Evolutionary conservation across 2,888 invertebrate species (phyloP).

Genomic region (Caenorhabditis japonica): DNA sequence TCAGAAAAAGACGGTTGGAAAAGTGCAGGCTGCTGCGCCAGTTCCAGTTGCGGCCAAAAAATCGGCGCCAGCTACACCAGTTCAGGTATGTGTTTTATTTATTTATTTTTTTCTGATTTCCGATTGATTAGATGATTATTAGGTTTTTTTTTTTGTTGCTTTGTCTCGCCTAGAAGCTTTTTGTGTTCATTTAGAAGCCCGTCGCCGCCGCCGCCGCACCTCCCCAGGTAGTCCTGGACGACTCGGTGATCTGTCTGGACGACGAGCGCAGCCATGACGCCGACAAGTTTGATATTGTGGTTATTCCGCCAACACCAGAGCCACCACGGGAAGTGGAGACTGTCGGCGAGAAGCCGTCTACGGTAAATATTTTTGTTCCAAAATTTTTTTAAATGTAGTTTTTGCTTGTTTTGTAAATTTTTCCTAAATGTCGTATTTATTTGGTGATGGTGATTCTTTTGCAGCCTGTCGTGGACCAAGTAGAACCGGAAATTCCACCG

Average conservation of each 20-base stretch:
- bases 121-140: neutral
- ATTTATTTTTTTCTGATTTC: constrained; percentile 7
- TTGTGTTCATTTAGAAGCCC: constrained; percentile 6
- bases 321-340: constrained; percentile 31
- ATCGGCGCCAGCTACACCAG: constrained; percentile 9
- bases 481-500: constrained; percentile 29
- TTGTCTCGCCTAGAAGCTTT: constrained; percentile 6
- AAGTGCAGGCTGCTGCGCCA: constrained; percentile 36
- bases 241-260: constrained; percentile 9
- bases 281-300: constrained; percentile 22
- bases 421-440: neutral
- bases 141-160: neutral
- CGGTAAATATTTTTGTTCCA: constrained; percentile 2
- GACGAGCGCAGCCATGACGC: too few species aligned
- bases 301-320: constrained; percentile 51
- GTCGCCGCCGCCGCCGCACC: neutral
- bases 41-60: constrained; percentile 11
- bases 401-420: neutral
- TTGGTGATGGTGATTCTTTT: constrained; percentile 13
- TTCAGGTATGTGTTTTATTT: neutral
- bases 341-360: neutral
- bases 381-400: neutral
- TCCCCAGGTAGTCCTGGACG: constrained; percentile 22
- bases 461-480: constrained; percentile 10
- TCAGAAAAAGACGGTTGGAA: constrained; percentile 38